Percentiles rank a stretch among this genome's conserved stretches.
Conservation (phyloP, 2,888 invertebrate genomes). For the Dione vanillae region DNA sequence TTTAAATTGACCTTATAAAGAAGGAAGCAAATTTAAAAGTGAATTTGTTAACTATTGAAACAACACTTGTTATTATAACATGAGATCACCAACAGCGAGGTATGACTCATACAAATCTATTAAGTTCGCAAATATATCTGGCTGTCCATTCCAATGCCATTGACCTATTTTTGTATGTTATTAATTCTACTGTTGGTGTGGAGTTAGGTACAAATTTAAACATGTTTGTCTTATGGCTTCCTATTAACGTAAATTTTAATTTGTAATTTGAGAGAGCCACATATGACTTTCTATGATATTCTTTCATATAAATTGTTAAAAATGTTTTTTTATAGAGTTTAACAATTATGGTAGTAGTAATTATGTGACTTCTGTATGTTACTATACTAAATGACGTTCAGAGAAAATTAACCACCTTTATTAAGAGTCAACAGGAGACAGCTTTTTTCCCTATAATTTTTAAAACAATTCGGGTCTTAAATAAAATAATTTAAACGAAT, state of each 20-base stretch:
- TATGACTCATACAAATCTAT: constrained; percentile 67
- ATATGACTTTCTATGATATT: neutral
- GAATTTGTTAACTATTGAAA: constrained; percentile 35
- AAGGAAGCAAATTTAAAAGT: constrained; percentile 39
- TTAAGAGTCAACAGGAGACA: neutral
- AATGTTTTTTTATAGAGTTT: neutral
- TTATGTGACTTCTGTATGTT: neutral
- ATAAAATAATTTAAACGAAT: too few species aligned
- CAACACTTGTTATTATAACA: constrained; percentile 35
- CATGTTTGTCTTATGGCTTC: constrained; percentile 14
- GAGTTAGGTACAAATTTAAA: constrained; percentile 32
- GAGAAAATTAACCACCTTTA: neutral
- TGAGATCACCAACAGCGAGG: constrained; percentile 51
- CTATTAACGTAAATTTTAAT: constrained; percentile 52
- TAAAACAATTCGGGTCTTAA: too few species aligned
- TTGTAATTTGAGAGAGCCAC: constrained; percentile 21
- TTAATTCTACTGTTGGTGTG: constrained; percentile 48
- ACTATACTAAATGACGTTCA: neutral
- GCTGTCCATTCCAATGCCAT: constrained; percentile 63
- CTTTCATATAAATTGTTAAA: neutral
- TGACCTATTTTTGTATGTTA: constrained; percentile 63
- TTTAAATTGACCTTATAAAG: constrained; percentile 32
- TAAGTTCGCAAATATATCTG: constrained; percentile 60
- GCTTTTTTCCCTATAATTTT: too few species aligned
- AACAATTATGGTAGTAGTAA: neutral